These are phyloP conservation scores for Mesocentrotus franciscanus DNA, from an alignment of 53 echinoderm and acorn worm species.

Conservation along the genomic window DNA sequence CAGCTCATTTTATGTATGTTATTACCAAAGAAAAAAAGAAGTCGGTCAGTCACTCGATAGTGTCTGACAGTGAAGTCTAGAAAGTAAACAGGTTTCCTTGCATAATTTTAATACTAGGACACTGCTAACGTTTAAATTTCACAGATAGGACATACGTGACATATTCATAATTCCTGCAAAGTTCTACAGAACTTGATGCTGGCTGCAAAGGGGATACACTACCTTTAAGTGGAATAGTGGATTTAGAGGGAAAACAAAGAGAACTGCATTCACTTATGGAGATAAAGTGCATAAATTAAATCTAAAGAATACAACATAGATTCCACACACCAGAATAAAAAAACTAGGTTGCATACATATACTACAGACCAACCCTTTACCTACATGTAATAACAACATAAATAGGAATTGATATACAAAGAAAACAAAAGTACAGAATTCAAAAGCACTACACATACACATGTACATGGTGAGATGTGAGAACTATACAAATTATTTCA, in stretches of 20 bases:
- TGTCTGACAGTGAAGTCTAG: too few species aligned
- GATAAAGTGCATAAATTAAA: background rate
- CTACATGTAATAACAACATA: background rate
- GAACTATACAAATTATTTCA: slow-evolving; percentile 58
- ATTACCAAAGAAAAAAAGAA: too few species aligned
- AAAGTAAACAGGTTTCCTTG: too few species aligned
- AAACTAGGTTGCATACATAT: background rate
- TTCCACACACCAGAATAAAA: background rate
- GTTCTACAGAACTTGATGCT: too few species aligned
- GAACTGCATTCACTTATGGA: background rate
- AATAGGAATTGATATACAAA: background rate
- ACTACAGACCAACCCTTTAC: background rate
- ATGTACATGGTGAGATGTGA: slow-evolving; percentile 37
- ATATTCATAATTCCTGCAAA: too few species aligned
- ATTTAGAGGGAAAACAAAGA: background rate
- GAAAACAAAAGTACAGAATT: background rate
- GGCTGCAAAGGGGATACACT: too few species aligned
- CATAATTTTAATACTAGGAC: too few species aligned
- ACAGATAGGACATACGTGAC: too few species aligned
- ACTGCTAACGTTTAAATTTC: too few species aligned
- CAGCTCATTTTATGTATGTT: too few species aligned
- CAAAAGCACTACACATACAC: background rate
- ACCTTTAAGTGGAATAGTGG: too few species aligned
- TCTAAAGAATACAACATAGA: background rate
- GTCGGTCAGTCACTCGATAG: too few species aligned